Evolutionary conservation across 2,888 invertebrate genomes (phyloP).

Genomic region (Phytoseiulus persimilis): DNA sequence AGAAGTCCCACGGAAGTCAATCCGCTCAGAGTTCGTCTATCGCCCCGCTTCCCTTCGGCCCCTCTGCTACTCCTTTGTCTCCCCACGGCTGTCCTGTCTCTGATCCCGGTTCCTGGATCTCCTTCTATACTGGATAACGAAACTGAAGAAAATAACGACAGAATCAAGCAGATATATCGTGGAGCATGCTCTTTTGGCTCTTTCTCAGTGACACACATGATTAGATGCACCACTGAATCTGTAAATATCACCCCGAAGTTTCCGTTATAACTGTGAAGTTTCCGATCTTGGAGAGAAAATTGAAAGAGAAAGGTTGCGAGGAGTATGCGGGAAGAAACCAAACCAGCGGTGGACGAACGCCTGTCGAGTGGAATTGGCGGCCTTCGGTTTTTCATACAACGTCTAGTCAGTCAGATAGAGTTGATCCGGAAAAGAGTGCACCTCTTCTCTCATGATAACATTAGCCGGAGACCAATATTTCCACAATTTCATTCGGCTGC

Average conservation of each 20-base stretch:
- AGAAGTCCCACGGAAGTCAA: background rate
- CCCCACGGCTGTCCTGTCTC: background rate
- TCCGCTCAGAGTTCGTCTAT: background rate
- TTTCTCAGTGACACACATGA: background rate
- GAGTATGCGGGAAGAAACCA: background rate
- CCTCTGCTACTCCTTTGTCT: background rate
- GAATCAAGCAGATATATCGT: background rate
- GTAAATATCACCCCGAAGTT: background rate
- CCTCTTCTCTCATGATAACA: background rate
- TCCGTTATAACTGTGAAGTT: background rate
- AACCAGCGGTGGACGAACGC: background rate
- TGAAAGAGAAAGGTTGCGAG: background rate
- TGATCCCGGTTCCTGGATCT: background rate
- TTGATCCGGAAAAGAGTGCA: background rate
- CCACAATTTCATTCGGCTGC: background rate
- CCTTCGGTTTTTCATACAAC: background rate
- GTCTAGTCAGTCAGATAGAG: background rate
- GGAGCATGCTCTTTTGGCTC: background rate
- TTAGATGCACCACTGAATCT: background rate
- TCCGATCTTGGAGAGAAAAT: background rate
- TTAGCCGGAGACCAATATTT: background rate
- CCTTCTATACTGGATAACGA: background rate
- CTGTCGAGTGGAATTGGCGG: background rate
- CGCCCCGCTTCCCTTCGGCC: background rate
- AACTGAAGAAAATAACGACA: background rate